Evolutionary conservation across 2,888 invertebrate genomes (phyloP).

Genomic region (Choreutis nemorana): DNA sequence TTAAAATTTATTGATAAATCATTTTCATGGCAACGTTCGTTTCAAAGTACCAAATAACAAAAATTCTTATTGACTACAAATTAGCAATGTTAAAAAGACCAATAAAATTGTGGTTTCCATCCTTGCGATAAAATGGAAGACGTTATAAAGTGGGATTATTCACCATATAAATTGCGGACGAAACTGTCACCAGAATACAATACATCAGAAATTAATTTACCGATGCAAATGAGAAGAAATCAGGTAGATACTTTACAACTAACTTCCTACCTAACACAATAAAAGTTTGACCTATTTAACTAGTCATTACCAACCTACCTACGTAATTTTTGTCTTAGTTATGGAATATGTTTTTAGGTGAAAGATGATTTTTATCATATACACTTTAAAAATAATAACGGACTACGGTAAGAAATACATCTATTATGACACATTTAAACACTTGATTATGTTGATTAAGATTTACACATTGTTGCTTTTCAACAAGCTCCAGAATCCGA

Average conservation of each 20-base stretch:
- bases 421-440: too few species aligned
- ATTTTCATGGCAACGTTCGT: slow-evolving; percentile 6
- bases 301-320: not conserved
- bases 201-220: slow-evolving; percentile 22
- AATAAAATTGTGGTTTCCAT: too few species aligned
- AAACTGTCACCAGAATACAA: slow-evolving; percentile 35
- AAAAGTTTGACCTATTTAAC: slow-evolving; percentile 3
- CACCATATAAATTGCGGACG: slow-evolving; percentile 23
- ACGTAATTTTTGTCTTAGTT: not conserved
- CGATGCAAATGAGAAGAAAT: slow-evolving; percentile 33
- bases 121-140: slow-evolving; percentile 40
- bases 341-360: slow-evolving; percentile 19
- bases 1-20: slow-evolving; percentile 9
- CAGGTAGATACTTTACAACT: slow-evolving; percentile 21
- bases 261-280: slow-evolving; percentile 1
- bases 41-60: too few species aligned
- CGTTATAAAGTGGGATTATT: slow-evolving; percentile 34
- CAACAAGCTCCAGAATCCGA: not conserved
- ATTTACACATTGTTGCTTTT: too few species aligned
- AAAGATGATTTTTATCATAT: slow-evolving; percentile 26
- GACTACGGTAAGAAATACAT: slow-evolving; percentile 21
- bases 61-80: too few species aligned
- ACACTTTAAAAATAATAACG: slow-evolving; percentile 16
- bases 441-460: too few species aligned
- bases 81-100: too few species aligned